A percentile compares a stretch with the other conserved stretches of the same genome.
Conservation (phyloP, 1,140 invertebrate species). For the Caenorhabditis brenneri region DNA sequence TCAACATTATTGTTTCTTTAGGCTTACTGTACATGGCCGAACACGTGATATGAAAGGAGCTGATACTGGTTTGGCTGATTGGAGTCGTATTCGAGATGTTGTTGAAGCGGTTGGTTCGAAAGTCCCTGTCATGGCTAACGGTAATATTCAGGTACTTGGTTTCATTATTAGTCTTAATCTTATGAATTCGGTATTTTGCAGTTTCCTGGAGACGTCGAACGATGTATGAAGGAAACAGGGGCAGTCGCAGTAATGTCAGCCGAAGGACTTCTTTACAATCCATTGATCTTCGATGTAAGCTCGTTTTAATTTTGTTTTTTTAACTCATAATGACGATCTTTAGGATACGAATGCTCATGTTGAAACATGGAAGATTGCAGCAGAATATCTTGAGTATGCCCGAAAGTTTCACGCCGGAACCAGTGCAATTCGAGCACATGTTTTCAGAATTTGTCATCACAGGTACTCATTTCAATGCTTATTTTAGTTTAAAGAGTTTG, state of each 20-base stretch:
- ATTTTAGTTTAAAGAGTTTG: not conserved
- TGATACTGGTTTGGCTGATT: slow-evolving; percentile 89
- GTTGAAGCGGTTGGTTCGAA: slow-evolving; percentile 79
- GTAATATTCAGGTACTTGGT: slow-evolving; percentile 85
- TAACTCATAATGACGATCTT: not conserved
- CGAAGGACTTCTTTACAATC: slow-evolving; percentile 94
- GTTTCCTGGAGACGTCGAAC: slow-evolving; percentile 81
- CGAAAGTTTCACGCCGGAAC: slow-evolving; percentile 85
- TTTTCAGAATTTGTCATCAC: slow-evolving; percentile 96
- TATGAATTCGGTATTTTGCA: slow-evolving; percentile 56
- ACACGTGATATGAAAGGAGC: slow-evolving; percentile 94
- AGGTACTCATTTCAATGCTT: slow-evolving; percentile 80
- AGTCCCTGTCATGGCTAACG: slow-evolving; percentile 95
- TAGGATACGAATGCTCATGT: slow-evolving; percentile 8
- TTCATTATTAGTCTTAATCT: not conserved
- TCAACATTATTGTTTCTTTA: too few species aligned
- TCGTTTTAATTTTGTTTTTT: not conserved
- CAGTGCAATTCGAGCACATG: slow-evolving; percentile 87
- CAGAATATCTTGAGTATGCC: slow-evolving; percentile 86
- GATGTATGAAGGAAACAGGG: slow-evolving; percentile 84
- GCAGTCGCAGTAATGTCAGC: slow-evolving; percentile 80
- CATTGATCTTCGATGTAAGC: slow-evolving; percentile 80
- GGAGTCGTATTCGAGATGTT: slow-evolving; percentile 89
- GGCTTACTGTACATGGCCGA: slow-evolving; percentile 90
- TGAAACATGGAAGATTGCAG: slow-evolving; percentile 83